Evolutionary conservation across 2,797 vertebrate genomes (phyloP), one percentile per base, ranked within the genome.

Genomic region (Lepus townsendii): DNA sequence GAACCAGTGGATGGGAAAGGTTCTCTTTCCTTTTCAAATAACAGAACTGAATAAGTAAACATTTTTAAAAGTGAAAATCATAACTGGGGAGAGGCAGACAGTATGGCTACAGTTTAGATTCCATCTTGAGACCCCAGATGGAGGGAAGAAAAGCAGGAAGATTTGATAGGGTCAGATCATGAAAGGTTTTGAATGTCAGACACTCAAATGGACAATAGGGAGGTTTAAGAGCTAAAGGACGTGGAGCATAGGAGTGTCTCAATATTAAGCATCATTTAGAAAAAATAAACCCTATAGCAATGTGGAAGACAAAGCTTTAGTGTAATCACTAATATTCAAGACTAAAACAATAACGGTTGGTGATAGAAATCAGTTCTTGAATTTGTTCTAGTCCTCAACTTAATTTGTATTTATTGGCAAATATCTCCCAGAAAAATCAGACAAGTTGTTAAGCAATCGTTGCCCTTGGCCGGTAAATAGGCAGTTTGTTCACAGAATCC

Each of bases 401-500:
- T 92, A 60, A 72, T 76, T 92, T 93, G 50, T 86, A 89, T 83
- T 92, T 93, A 73, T 84, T 72, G 76, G 60, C 83, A 86, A 84
- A 60, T 60, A 63, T 27, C 60, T 92, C n/a, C n/a, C 9, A 3
- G 50, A 52, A 42, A 89, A 93, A 89, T 77, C 79, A 82, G 52
- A 89, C 62, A 93, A n/a, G n/a, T 82, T 97, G 83, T 92, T 96
- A 90, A 94, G 92, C 68, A 65, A 3, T 38, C 54, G 2, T 57
- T 95, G 79, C 83, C 57, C 77, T 76, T 35, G 63, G 72, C 77
- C 84, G 52, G 66, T 88, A 86, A 86, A 82, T 73, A 75, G 0
- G 6, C 50, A 73, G 42, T 73, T 95, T 92, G 57, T 68, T 97
- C 72, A 27, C 80, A 69, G 94, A 90, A 62, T 52, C 95, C 75